Conservation (phyloP, 2,888 invertebrate genomes). For the Exocentrus adspersus region DNA sequence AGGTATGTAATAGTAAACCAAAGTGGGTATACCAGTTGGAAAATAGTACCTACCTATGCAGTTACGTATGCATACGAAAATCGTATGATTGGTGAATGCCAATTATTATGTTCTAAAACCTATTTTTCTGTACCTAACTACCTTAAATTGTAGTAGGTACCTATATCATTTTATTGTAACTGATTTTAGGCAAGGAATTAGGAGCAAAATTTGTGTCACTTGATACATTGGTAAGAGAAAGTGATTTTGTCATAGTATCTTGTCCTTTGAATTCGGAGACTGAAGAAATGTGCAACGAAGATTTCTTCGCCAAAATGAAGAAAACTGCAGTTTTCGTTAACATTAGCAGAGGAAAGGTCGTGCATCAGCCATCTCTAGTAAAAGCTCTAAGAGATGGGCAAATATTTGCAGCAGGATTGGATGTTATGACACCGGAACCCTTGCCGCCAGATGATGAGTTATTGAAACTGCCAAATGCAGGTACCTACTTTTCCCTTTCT, state of each 20-base stretch:
- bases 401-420: constrained; percentile 90
- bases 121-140: too few species aligned
- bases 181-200: constrained; percentile 63
- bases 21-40: too few species aligned
- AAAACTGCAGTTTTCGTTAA: constrained; percentile 79
- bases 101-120: too few species aligned
- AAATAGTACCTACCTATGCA: too few species aligned
- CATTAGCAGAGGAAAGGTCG: constrained; percentile 77
- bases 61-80: too few species aligned
- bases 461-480: constrained; percentile 82
- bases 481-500: constrained; percentile 65
- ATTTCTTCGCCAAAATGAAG: constrained; percentile 80
- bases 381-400: constrained; percentile 77
- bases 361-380: constrained; percentile 84
- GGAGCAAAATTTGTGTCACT: constrained; percentile 73
- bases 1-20: too few species aligned
- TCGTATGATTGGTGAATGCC: too few species aligned
- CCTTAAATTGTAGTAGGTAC: too few species aligned
- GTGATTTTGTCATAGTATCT: constrained; percentile 79
- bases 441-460: constrained; percentile 82
- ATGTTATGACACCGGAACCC: constrained; percentile 93
- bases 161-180: too few species aligned
- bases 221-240: constrained; percentile 73
- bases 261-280: constrained; percentile 78
- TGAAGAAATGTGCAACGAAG: constrained; percentile 73